phyloP scores from a whole-genome alignment of 2,888 invertebrate species.

The Pterostichus madidus region DNA sequence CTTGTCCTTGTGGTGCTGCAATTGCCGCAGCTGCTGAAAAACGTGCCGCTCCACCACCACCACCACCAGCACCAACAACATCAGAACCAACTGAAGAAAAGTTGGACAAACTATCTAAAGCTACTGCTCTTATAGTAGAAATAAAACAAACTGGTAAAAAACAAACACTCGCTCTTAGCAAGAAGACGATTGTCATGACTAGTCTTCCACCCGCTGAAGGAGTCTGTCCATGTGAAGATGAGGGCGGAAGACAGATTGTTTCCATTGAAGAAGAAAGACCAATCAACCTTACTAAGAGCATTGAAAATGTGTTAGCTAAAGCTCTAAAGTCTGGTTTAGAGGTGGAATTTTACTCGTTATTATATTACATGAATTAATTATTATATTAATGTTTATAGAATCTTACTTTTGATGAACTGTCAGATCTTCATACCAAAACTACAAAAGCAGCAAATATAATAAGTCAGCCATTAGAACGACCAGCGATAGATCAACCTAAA shows the following conservation, averaged over 20 bases:
- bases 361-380: slow-evolving; percentile 9
- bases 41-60: neutral
- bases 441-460: slow-evolving; percentile 78
- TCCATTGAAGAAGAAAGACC: slow-evolving; percentile 57
- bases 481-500: slow-evolving; percentile 74
- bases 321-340: slow-evolving; percentile 58
- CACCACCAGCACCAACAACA: neutral
- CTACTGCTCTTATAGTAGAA: slow-evolving; percentile 43
- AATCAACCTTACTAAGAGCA: slow-evolving; percentile 44
- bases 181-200: slow-evolving; percentile 50
- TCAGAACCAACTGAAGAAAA: neutral
- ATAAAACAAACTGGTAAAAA: neutral
- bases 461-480: neutral
- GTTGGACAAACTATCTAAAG: slow-evolving; percentile 27
- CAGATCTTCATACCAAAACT: slow-evolving; percentile 79
- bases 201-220: neutral
- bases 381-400: slow-evolving; percentile 72
- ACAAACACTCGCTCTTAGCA: slow-evolving; percentile 7
- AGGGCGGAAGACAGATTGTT: neutral
- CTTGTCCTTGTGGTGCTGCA: slow-evolving; percentile 48
- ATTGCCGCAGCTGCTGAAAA: slow-evolving; percentile 17
- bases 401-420: slow-evolving; percentile 79
- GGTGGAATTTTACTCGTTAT: slow-evolving; percentile 4
- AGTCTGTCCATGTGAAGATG: neutral
- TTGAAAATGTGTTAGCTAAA: slow-evolving; percentile 52